A percentile compares a stretch with the other conserved stretches of the same genome.
Evolutionary conservation across 2,113 vertebrate species (phyloP).

Genomic region (Anhinga rufa): DNA sequence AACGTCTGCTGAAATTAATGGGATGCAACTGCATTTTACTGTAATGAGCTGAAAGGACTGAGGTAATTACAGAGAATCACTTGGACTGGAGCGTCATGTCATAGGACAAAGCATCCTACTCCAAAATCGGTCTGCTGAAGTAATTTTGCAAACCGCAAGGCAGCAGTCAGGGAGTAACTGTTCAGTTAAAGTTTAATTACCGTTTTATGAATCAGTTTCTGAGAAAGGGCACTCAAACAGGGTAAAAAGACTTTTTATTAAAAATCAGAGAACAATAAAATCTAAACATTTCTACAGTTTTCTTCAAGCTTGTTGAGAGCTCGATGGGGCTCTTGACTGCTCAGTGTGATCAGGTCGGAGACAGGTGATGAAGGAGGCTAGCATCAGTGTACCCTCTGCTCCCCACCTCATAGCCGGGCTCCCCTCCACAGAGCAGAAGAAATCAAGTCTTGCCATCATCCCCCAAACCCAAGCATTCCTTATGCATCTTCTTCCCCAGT

Average conservation of each 20-base stretch:
- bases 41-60: neutral
- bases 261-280: neutral
- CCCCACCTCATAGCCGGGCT: neutral
- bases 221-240: neutral
- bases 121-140: neutral
- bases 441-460: neutral
- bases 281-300: neutral
- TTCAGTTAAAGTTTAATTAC: neutral
- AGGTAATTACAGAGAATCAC: neutral
- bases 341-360: neutral
- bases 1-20: conserved; percentile 7
- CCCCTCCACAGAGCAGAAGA: neutral
- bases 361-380: neutral
- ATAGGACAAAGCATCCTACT: neutral
- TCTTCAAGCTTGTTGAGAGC: neutral
- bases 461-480: neutral
- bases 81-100: neutral
- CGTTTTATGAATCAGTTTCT: neutral
- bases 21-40: neutral
- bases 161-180: neutral
- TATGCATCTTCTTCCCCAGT: neutral
- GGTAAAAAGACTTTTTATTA: neutral
- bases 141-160: neutral
- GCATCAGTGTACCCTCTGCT: neutral
- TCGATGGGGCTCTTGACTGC: neutral